Percentiles rank a stretch among this genome's conserved stretches.
Evolutionary conservation across 2,113 vertebrate genomes (phyloP).

Genomic region (Clarias macrocephalus): DNA sequence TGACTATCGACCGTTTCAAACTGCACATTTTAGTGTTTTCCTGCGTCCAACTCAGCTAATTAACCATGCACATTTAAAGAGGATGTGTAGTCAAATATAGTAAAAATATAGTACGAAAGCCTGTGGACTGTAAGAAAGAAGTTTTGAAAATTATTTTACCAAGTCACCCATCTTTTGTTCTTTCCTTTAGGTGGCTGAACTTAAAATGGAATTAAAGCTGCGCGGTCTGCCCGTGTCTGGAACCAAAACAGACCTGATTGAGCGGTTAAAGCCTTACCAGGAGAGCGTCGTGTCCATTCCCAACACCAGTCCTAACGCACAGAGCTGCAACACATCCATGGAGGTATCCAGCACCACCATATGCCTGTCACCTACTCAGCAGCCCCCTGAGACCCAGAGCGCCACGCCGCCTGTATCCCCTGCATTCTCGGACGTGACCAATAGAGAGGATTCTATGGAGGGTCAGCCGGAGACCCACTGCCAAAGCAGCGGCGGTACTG

Average conservation of each 20-base stretch:
- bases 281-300: constrained; percentile 65
- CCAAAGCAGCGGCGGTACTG: constrained; percentile 59
- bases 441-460: constrained; percentile 72
- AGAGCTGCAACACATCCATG: constrained; percentile 62
- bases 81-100: background rate
- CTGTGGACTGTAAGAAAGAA: background rate
- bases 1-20: background rate
- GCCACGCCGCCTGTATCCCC: constrained; percentile 87
- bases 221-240: constrained; percentile 93
- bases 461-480: constrained; percentile 70
- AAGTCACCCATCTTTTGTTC: background rate
- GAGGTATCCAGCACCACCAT: constrained; percentile 59
- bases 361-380: constrained; percentile 52
- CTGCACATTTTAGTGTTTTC: background rate
- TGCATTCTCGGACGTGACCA: constrained; percentile 71
- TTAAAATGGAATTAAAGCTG: constrained; percentile 94
- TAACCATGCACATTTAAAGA: background rate
- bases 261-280: constrained; percentile 91
- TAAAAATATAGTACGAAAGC: background rate
- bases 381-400: constrained; percentile 68
- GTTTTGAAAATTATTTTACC: background rate
- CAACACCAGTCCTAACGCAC: constrained; percentile 19
- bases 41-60: background rate
- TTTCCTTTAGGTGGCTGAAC: constrained; percentile 85
- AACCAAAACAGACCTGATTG: constrained; percentile 95